Evolutionary conservation across 2,888 invertebrate species (phyloP), one percentile per base, ranked within the genome.

Genomic region (Tachina grossa): DNA sequence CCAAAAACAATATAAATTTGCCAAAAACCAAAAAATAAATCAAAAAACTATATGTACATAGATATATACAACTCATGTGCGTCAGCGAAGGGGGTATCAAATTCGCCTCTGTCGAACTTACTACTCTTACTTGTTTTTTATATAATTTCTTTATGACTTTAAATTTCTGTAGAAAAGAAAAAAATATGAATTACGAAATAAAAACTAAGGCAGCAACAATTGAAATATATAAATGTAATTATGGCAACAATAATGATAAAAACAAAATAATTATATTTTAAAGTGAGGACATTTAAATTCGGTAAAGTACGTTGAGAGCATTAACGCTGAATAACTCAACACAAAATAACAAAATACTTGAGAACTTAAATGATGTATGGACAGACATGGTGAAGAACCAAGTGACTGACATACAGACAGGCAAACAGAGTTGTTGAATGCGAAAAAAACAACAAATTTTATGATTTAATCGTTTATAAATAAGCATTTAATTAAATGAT

Each of bases 401-500:
- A 65, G 16, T 59, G 61, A 75, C 45, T 45, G 59, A 16, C n/a
- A n/a, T n/a, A n/a, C 39, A 69, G 39, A n/a, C 69, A 47, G 43
- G 55, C 59, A 66, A 43, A 14, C 45, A 16, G 2, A 68, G 68
- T 47, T 47, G 5, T 31, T 31, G 31, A 31, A 31, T 6, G 6
- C 31, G 16, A 59, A 22, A 55, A 39, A 11, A 47, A 69, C 39
- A 49, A 72, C 69, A n/a, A 63, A 61, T 69, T 74, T 61, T 61
- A 68, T 72, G 31, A 47, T n/a, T 63, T 69, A 53, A 55, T 47
- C 63, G 47, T 55, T 78, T 55, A 47, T 74, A 69, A 80, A 71
- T 41, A 76, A 76, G 65, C 66, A 80, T 84, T 84, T 84, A 84
- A 84, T 80, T 80, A 68, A 76, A 76, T 65, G 59, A 49, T 49